Evolutionary conservation across 2,888 invertebrate species (phyloP).

Genomic region (Leuctra nigra): DNA sequence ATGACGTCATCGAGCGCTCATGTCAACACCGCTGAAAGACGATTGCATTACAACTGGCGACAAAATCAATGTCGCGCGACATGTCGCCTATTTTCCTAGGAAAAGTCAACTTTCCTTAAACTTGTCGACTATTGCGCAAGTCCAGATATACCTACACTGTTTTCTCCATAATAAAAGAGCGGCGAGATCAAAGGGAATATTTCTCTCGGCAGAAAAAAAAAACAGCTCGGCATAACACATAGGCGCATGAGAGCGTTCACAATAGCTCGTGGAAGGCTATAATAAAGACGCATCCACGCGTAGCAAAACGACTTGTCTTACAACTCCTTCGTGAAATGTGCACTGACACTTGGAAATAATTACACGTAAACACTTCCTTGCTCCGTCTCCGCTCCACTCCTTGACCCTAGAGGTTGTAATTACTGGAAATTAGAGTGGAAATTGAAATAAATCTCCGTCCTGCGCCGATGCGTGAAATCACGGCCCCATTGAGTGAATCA

Average conservation of each 20-base stretch:
- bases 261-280: neutral
- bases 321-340: slow-evolving; percentile 4
- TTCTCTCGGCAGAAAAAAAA: neutral
- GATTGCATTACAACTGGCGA: too few species aligned
- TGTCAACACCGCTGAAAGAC: too few species aligned
- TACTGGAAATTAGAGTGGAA: slow-evolving; percentile 1
- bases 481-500: neutral
- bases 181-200: slow-evolving; percentile 16
- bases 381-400: neutral
- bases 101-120: too few species aligned
- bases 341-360: slow-evolving; percentile 21
- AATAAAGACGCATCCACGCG: slow-evolving; percentile 6
- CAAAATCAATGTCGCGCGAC: too few species aligned
- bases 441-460: neutral
- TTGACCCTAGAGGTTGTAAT: neutral
- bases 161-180: slow-evolving; percentile 13
- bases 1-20: too few species aligned
- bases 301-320: neutral
- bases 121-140: too few species aligned
- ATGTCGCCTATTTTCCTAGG: too few species aligned
- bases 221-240: neutral
- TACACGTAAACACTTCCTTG: slow-evolving; percentile 18
- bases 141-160: too few species aligned
- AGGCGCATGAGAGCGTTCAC: neutral
- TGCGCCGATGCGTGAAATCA: slow-evolving; percentile 1